Evolutionary conservation across 2,888 invertebrate species (phyloP), one percentile per base, ranked within the genome.

Genomic region (Nomada goodeniana): DNA sequence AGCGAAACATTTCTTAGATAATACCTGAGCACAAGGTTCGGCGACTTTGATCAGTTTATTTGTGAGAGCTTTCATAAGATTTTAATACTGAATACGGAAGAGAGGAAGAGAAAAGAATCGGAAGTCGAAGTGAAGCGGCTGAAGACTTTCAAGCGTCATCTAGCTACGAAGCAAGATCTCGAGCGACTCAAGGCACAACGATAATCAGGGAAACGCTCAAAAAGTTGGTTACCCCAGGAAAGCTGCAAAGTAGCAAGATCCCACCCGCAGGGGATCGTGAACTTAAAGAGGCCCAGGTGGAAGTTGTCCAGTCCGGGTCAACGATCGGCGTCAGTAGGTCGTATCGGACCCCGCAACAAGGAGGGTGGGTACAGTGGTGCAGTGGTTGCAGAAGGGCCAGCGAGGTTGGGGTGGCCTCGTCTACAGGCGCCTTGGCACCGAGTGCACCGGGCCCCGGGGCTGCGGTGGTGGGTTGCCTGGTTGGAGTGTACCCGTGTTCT

Each of bases 401-500:
- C 87, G 90, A 89, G 84, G 86, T 91, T 92, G 91, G 91, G 89
- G 92, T 91, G 92, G 92, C 92, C 89, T 89, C 92, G 86, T 89
- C 92, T 82, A 87, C 90, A 84, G 91, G 91, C 89, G 85, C 90
- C 89, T 93, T 93, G 92, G 91, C 93, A 92, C 93, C 92, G 86
- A 92, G 91, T 89, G 90, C 92, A 90, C 89, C 92, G 91, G 93
- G 92, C 90, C 92, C 93, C 91, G 93, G 91, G 90, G 90, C 93
- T 90, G 90, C 93, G 86, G 92, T 93, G 91, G 93, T 93, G 90
- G 93, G 93, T 86, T 93, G 93, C 89, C 90, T 93, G 87, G 91
- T 93, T 91, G 93, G 93, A 89, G 93, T 93, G 90, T 93, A 93
- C 89, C 93, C 93, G 90, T 92, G 92, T 89, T 92, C 93, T 89